Conservation (phyloP, 2,113 vertebrate genomes). For the Trogon surrucura region DNA sequence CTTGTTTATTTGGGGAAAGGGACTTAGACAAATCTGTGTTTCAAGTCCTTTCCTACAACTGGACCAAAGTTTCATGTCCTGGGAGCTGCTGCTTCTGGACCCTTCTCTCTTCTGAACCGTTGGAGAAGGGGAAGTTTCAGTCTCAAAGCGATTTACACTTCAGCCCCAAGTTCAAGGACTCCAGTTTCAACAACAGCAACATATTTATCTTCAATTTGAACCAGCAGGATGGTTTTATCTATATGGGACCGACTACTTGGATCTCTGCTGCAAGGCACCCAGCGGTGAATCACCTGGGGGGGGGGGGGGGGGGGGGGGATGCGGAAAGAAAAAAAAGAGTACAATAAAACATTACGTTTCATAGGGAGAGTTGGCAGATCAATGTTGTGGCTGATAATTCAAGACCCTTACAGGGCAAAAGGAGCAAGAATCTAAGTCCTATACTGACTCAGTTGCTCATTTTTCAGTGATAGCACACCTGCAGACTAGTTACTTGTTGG, state of each 20-base stretch:
- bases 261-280: slow-evolving; percentile 99
- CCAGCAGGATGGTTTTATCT: slow-evolving; percentile 98
- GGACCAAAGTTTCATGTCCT: slow-evolving; percentile 27
- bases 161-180: slow-evolving; percentile 96
- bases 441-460: neutral
- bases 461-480: neutral
- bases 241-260: slow-evolving; percentile 95
- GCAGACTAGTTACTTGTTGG: neutral
- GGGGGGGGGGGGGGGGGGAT: no score
- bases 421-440: neutral
- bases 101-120: slow-evolving; percentile 54
- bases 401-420: neutral
- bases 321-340: neutral
- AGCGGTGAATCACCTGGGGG: slow-evolving; percentile 98
- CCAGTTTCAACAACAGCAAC: slow-evolving; percentile 96
- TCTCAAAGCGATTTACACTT: slow-evolving; percentile 85
- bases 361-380: neutral
- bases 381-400: neutral
- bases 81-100: slow-evolving; percentile 45
- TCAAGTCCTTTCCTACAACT: slow-evolving; percentile 66
- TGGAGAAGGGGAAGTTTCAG: slow-evolving; percentile 61
- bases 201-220: slow-evolving; percentile 98
- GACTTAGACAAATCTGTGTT: slow-evolving; percentile 65
- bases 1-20: slow-evolving; percentile 73
- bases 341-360: neutral